Percentiles rank a stretch among this genome's conserved stretches.
Conservation (phyloP, 2,888 invertebrate genomes). For the Heliconius ethilla region DNA sequence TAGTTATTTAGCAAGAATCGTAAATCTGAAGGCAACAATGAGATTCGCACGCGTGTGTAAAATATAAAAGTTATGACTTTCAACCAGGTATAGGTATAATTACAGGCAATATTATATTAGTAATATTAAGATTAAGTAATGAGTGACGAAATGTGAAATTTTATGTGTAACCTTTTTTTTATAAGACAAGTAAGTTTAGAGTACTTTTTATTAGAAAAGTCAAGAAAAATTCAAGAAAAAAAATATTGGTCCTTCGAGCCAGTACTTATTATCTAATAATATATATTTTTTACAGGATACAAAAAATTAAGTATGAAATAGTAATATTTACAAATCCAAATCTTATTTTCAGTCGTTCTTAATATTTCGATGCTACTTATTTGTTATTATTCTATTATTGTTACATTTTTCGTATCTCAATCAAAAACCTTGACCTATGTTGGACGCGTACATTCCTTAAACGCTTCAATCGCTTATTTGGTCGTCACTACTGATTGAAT, state of each 20-base stretch:
- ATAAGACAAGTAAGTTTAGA: too few species aligned
- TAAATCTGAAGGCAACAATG: constrained; percentile 19
- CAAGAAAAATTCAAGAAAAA: not conserved
- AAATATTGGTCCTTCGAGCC: not conserved
- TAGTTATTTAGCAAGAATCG: constrained; percentile 24
- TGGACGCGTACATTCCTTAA: constrained; percentile 11
- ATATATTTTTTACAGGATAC: too few species aligned
- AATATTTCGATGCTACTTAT: not conserved
- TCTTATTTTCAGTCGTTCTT: not conserved
- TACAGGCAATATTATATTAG: not conserved
- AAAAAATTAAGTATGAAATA: too few species aligned
- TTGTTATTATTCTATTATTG: not conserved
- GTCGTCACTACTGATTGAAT: not conserved
- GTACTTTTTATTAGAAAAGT: not conserved
- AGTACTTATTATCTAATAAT: not conserved
- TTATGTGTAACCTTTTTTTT: not conserved
- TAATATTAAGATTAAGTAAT: not conserved
- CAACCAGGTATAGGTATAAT: not conserved
- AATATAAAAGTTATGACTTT: not conserved
- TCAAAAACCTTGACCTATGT: constrained; percentile 22
- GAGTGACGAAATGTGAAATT: not conserved
- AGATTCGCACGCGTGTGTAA: constrained; percentile 11
- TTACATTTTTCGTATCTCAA: not conserved
- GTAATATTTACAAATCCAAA: not conserved
- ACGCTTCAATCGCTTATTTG: not conserved